phyloP scores from a whole-genome alignment of 1,140 invertebrate species.

The Drosophila mojavensis region DNA sequence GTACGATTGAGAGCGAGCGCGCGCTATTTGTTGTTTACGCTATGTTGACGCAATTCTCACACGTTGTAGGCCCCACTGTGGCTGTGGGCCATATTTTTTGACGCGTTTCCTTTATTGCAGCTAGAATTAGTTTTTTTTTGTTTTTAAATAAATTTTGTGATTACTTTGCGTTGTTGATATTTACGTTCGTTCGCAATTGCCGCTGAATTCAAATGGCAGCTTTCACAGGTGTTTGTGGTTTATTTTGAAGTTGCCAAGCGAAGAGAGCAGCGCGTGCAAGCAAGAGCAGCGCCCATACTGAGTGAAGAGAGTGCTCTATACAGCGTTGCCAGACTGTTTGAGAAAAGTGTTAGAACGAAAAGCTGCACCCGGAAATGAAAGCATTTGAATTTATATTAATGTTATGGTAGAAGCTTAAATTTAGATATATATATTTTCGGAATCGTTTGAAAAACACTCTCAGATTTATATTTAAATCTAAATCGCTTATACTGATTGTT shows the following conservation, averaged over 20 bases:
- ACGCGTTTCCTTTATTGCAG: conserved; percentile 61
- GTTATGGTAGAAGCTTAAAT: no score
- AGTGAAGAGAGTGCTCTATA: conserved; percentile 13
- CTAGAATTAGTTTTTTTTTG: conserved; percentile 30
- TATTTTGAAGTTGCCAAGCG: conserved; percentile 35
- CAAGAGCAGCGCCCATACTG: not conserved
- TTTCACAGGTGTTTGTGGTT: conserved; percentile 67
- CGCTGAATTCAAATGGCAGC: conserved; percentile 35
- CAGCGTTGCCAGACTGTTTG: conserved; percentile 51
- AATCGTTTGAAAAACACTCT: no score
- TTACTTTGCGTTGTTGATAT: conserved; percentile 42
- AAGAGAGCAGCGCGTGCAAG: conserved; percentile 34
- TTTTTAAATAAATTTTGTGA: conserved; percentile 58
- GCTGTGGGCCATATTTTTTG: conserved; percentile 21
- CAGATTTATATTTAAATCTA: no score
- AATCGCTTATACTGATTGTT: no score
- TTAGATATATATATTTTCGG: no score
- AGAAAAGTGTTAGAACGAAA: not conserved
- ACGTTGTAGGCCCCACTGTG: not conserved
- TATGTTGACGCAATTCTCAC: conserved; percentile 47
- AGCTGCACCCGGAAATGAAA: not conserved
- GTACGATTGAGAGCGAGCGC: conserved; percentile 10
- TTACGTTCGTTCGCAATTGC: conserved; percentile 51
- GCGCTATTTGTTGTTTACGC: conserved; percentile 37
- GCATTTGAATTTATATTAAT: not conserved